Conservation (phyloP, 1,140 invertebrate genomes). For the Spodoptera frugiperda region DNA sequence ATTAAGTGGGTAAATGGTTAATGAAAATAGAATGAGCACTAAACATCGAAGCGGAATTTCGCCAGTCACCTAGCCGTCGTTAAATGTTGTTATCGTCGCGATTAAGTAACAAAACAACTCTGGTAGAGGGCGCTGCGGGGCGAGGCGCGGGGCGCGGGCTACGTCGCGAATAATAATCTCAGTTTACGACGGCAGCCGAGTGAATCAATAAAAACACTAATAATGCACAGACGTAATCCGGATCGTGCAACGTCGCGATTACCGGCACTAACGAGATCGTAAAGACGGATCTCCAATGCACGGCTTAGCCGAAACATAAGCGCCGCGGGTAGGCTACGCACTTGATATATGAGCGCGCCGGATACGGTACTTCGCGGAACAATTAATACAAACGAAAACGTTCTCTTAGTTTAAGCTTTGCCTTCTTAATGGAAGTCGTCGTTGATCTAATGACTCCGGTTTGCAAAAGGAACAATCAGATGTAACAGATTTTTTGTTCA, state of each 20-base stretch:
- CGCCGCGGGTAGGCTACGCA: conserved; percentile 59
- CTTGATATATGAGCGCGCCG: conserved; percentile 21
- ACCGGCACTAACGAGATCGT: conserved; percentile 84
- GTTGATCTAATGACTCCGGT: background rate
- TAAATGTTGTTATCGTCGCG: conserved; percentile 84
- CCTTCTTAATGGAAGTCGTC: background rate
- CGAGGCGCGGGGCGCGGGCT: conserved; percentile 53
- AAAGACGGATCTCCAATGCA: conserved; percentile 82
- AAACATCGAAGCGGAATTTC: conserved; percentile 84
- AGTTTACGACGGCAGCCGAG: conserved; percentile 84
- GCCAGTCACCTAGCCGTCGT: conserved; percentile 85
- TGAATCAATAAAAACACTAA: conserved; percentile 86
- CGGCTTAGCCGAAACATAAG: conserved; percentile 77
- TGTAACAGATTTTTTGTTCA: conserved; percentile 56
- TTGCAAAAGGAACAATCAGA: conserved; percentile 53
- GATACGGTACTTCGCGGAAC: conserved; percentile 2
- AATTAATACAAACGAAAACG: background rate
- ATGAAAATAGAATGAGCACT: conserved; percentile 86
- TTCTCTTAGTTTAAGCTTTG: background rate
- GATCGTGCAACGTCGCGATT: conserved; percentile 81
- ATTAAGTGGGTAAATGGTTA: conserved; percentile 85
- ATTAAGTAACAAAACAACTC: conserved; percentile 85
- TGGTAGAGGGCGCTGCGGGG: conserved; percentile 60
- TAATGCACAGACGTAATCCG: conserved; percentile 85
- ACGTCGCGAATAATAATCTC: conserved; percentile 84